These are phyloP conservation scores for Oxystoma pomonae DNA, from an alignment of 2,888 invertebrate genomes.

Conservation along the genomic window DNA sequence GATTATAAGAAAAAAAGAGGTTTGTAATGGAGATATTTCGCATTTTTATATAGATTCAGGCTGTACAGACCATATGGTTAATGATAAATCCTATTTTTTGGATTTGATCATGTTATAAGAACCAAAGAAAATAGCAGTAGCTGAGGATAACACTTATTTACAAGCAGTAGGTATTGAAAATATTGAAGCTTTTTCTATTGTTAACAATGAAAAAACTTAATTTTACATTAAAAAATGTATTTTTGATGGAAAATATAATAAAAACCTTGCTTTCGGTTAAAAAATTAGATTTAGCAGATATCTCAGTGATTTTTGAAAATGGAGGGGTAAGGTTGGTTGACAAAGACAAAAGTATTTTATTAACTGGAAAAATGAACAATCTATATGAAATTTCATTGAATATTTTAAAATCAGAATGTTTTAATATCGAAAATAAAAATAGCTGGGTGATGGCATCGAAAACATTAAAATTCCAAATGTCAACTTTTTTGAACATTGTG, in stretches of 20 bases:
- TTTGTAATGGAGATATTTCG: no score
- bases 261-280: constrained; percentile 20
- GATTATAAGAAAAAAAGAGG: no score
- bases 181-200: constrained; percentile 18
- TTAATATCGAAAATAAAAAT: constrained; percentile 18
- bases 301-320: constrained; percentile 17
- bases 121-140: no score
- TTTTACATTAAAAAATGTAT: constrained; percentile 22
- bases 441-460: constrained; percentile 16
- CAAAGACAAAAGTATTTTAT: constrained; percentile 9
- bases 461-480: constrained; percentile 15
- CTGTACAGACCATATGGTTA: no score
- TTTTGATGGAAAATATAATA: constrained; percentile 18
- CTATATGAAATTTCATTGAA: constrained; percentile 26
- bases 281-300: constrained; percentile 12
- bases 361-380: constrained; percentile 15
- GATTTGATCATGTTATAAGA: no score
- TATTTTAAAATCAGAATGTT: constrained; percentile 12
- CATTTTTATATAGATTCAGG: no score
- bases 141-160: no score
- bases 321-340: constrained; percentile 12
- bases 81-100: no score
- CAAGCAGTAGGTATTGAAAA: constrained; percentile 22
- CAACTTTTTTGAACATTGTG: constrained; percentile 24
- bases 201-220: constrained; percentile 15